A percentile compares a stretch with the other conserved stretches of the same genome.
phyloP scores from a whole-genome alignment of 2,797 vertebrate species.

The Podarcis lilfordi region DNA sequence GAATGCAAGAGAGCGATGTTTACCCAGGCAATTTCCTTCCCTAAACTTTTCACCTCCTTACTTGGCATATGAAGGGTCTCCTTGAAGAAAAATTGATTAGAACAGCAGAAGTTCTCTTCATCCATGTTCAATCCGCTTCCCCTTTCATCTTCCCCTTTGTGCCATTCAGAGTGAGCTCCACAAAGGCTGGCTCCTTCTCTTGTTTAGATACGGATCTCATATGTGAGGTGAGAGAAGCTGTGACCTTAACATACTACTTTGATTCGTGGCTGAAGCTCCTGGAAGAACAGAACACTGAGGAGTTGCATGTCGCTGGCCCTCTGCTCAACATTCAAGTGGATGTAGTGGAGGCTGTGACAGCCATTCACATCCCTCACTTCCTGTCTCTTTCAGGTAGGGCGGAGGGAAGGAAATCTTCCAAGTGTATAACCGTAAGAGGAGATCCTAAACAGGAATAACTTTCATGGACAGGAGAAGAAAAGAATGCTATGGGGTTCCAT shows the following conservation, averaged over 20 bases:
- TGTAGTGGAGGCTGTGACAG: not conserved
- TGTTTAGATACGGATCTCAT: not conserved
- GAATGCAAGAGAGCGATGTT: no score
- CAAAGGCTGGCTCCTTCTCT: not conserved
- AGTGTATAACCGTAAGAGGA: not conserved
- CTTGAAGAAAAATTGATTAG: no score
- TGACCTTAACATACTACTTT: not conserved
- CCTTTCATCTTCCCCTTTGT: not conserved
- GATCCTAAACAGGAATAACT: not conserved
- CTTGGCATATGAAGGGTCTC: no score
- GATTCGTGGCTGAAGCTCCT: not conserved
- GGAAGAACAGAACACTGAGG: not conserved
- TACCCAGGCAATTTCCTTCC: no score
- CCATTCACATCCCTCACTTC: conserved; percentile 1
- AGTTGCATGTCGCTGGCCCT: not conserved
- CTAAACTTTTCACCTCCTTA: no score
- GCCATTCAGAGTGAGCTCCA: not conserved
- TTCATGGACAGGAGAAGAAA: no score
- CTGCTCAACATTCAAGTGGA: not conserved
- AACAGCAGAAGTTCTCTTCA: no score
- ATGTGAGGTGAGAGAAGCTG: not conserved
- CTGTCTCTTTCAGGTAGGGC: not conserved
- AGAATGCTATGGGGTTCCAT: no score
- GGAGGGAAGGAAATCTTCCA: not conserved
- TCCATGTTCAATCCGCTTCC: not conserved